Evolutionary conservation across 2,113 vertebrate genomes (phyloP).

Genomic region (Nibea albiflora): DNA sequence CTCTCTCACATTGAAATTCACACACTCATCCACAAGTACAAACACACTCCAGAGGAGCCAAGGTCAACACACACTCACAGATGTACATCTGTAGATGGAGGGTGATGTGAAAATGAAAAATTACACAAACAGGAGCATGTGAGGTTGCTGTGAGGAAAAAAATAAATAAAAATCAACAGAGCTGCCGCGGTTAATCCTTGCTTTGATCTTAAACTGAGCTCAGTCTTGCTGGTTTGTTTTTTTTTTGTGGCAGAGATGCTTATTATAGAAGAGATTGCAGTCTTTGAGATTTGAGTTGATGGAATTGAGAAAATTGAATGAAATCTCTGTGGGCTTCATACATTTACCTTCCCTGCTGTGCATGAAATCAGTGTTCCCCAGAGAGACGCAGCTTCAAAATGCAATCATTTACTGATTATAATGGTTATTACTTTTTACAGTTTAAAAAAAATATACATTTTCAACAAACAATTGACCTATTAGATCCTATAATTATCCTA

Average conservation of each 20-base stretch:
- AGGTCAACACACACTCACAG: slow-evolving; percentile 49
- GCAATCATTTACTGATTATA: slow-evolving; percentile 10
- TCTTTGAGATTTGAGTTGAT: slow-evolving; percentile 47
- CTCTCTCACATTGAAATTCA: slow-evolving; percentile 10
- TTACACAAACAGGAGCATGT: slow-evolving; percentile 39
- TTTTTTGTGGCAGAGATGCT: slow-evolving; percentile 30
- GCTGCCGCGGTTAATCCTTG: slow-evolving; percentile 51
- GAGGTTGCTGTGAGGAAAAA: neutral
- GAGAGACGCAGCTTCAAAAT: slow-evolving; percentile 4
- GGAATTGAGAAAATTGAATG: slow-evolving; percentile 55
- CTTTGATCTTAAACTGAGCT: slow-evolving; percentile 53
- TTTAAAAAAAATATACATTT: neutral
- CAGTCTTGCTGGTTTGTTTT: slow-evolving; percentile 28
- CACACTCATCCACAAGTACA: slow-evolving; percentile 28
- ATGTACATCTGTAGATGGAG: slow-evolving; percentile 27
- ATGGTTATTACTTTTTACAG: neutral
- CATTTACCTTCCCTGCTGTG: slow-evolving; percentile 9
- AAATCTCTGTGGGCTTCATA: slow-evolving; percentile 47
- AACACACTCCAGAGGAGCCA: slow-evolving; percentile 44
- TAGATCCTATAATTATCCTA: neutral
- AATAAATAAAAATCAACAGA: slow-evolving; percentile 34
- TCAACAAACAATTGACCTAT: neutral
- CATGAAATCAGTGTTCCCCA: slow-evolving; percentile 19
- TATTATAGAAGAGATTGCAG: slow-evolving; percentile 48
- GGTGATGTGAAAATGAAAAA: slow-evolving; percentile 41